Conservation (phyloP, 2,113 vertebrate genomes). For the Sisor rabdophorus region DNA sequence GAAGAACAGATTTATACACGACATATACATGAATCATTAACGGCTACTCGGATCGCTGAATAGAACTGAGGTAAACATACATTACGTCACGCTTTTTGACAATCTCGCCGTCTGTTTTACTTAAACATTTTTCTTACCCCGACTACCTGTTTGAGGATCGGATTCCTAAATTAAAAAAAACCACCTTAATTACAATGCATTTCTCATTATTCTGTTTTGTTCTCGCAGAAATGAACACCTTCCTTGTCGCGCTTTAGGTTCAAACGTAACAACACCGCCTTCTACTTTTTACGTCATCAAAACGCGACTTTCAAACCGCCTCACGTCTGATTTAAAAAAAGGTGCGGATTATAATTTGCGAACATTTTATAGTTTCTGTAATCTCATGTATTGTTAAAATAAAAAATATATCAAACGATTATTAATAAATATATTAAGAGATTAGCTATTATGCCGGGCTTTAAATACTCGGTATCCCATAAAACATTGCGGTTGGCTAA, state of each 20-base stretch:
- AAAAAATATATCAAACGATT: no score
- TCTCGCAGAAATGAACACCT: background rate
- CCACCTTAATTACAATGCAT: background rate
- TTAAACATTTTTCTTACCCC: conserved; percentile 9
- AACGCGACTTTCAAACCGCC: background rate
- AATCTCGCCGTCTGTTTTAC: no score
- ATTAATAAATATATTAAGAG: background rate
- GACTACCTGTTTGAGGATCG: no score
- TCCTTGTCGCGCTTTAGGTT: conserved; percentile 39
- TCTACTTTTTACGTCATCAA: conserved; percentile 4
- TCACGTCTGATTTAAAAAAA: background rate
- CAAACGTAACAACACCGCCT: conserved; percentile 42
- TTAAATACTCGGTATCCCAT: conserved; percentile 28
- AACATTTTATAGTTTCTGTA: no score
- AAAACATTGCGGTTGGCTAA: background rate
- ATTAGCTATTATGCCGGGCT: background rate
- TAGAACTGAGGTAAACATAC: background rate
- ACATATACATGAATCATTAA: background rate
- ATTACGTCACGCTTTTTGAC: background rate
- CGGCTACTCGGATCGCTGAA: background rate
- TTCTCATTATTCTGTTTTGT: background rate
- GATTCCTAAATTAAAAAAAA: background rate
- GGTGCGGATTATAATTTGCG: background rate
- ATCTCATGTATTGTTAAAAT: no score
- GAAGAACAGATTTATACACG: background rate